A percentile compares a stretch with the other conserved stretches of the same genome.
Evolutionary conservation across 2,797 vertebrate genomes (phyloP).

Genomic region (Lithobates sylvaticus): DNA sequence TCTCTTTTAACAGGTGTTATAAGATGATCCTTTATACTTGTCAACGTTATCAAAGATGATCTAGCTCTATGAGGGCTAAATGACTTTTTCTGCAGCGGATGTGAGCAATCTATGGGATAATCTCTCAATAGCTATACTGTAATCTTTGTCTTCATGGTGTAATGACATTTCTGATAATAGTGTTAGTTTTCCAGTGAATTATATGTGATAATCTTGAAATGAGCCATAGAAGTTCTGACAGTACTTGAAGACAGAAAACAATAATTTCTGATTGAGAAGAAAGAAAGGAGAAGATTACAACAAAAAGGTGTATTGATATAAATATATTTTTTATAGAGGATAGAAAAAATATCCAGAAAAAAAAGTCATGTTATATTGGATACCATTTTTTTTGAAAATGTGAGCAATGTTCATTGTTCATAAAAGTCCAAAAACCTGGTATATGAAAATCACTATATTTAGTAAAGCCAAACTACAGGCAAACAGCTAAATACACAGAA

Average conservation of each 20-base stretch:
- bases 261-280: neutral
- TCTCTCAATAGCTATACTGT: constrained; percentile 46
- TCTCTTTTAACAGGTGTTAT: constrained; percentile 53
- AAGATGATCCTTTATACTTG: constrained; percentile 60
- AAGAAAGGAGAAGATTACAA: neutral
- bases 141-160: constrained; percentile 58
- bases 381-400: neutral
- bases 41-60: constrained; percentile 63
- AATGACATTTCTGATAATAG: constrained; percentile 64
- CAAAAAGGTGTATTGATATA: neutral
- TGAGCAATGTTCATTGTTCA: neutral
- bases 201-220: constrained; percentile 62
- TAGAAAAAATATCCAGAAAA: too few relatives aligned
- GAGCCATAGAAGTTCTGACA: constrained; percentile 54
- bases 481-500: too few relatives aligned
- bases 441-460: too few relatives aligned
- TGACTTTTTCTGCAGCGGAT: constrained; percentile 64
- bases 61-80: constrained; percentile 65
- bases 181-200: constrained; percentile 60
- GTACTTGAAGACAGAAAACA: constrained; percentile 44
- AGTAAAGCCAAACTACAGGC: too few relatives aligned
- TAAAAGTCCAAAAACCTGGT: too few relatives aligned
- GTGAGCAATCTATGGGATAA: constrained; percentile 64
- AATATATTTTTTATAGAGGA: neutral
- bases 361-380: neutral